phyloP scores from a whole-genome alignment of 2,113 vertebrate genomes.

The Oryzias javanicus region DNA sequence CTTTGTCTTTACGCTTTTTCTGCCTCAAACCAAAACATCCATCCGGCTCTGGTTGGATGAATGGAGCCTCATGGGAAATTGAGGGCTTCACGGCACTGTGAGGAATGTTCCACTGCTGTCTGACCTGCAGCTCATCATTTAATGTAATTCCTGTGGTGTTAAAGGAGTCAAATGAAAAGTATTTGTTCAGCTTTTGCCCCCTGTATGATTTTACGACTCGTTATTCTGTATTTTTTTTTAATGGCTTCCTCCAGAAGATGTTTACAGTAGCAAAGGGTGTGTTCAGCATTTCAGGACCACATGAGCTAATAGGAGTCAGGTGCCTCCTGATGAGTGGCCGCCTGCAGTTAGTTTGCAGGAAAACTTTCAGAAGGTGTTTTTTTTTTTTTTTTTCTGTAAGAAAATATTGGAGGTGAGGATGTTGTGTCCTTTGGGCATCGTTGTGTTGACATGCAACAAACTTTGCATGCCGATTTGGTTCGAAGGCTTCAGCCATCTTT shows the following conservation, averaged over 20 bases:
- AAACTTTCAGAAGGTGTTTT: too few species aligned
- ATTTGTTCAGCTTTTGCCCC: too few species aligned
- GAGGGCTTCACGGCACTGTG: neutral
- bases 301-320: neutral
- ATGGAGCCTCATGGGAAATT: neutral
- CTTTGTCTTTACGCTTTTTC: conserved; percentile 11
- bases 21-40: conserved; percentile 46
- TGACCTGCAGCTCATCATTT: too few species aligned
- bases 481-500: too few species aligned
- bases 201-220: neutral
- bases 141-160: too few species aligned
- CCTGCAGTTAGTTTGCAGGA: neutral
- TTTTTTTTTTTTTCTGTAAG: too few species aligned
- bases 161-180: too few species aligned
- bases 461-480: too few species aligned
- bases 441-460: too few species aligned
- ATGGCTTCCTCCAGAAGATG: neutral
- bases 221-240: neutral
- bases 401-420: too few species aligned
- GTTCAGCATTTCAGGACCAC: neutral
- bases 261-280: neutral
- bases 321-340: neutral
- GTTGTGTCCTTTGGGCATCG: too few species aligned
- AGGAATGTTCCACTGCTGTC: neutral
- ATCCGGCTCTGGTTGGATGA: conserved; percentile 10